phyloP scores from a whole-genome alignment of 2,888 invertebrate genomes.

The Amiota communis region DNA sequence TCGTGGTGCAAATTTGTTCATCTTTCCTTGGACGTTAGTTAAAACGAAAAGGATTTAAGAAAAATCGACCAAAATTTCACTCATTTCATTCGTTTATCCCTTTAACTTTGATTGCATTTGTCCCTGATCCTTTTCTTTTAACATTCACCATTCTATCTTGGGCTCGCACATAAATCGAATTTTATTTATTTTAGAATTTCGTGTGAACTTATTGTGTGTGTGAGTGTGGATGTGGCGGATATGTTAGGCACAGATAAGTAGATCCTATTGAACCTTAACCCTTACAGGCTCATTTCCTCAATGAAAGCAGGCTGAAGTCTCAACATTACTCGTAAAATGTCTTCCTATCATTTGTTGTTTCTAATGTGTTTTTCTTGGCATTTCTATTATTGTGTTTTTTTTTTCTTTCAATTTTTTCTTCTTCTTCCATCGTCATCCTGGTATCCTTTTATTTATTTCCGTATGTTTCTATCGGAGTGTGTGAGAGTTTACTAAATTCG shows the following conservation, averaged over 20 bases:
- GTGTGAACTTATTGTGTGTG: constrained; percentile 31
- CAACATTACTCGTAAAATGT: not conserved
- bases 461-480: not conserved
- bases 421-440: not conserved
- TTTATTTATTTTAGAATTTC: constrained; percentile 64
- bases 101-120: constrained; percentile 15
- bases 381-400: not conserved
- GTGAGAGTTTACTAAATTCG: constrained; percentile 59
- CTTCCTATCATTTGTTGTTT: constrained; percentile 49
- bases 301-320: not conserved
- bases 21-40: not conserved
- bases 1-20: constrained; percentile 37
- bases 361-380: constrained; percentile 32
- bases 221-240: constrained; percentile 26
- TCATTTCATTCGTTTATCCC: not conserved
- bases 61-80: not conserved
- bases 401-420: not conserved
- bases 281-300: constrained; percentile 28
- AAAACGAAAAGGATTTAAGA: not conserved
- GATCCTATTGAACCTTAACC: constrained; percentile 55
- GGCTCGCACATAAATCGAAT: constrained; percentile 61
- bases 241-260: constrained; percentile 61
- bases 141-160: not conserved
- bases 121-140: not conserved
- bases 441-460: not conserved